phyloP scores from a whole-genome alignment of 2,113 vertebrate genomes.

The Nesoenas mayeri region DNA sequence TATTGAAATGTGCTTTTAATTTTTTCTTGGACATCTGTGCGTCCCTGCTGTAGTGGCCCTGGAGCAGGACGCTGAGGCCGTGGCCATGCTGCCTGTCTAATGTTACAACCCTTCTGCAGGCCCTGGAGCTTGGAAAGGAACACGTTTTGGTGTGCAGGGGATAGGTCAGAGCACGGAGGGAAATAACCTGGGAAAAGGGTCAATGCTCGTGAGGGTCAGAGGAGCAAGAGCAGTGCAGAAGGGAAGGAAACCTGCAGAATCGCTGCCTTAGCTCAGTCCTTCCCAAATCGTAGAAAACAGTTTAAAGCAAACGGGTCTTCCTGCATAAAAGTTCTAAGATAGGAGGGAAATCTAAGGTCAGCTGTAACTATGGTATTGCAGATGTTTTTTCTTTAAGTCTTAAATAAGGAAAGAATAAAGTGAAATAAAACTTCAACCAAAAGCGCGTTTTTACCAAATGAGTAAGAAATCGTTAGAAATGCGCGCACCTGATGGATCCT shows the following conservation, averaged over 20 bases:
- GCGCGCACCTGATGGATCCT: neutral
- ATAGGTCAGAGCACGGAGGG: neutral
- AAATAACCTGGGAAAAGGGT: neutral
- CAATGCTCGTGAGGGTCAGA: neutral
- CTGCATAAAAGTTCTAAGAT: too few species aligned
- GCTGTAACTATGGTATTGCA: fast-evolving
- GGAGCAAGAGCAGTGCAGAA: neutral
- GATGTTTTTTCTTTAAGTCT: neutral
- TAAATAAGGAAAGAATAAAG: neutral
- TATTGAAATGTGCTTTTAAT: neutral
- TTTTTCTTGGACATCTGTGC: neutral
- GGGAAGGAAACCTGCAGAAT: neutral
- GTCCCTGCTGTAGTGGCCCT: fast-evolving
- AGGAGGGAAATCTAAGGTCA: neutral
- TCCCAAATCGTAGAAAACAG: neutral
- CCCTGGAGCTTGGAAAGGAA: too few species aligned
- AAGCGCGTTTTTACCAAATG: neutral
- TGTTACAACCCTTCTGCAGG: neutral
- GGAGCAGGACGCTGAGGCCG: neutral
- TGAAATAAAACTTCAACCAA: neutral
- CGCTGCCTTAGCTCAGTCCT: neutral
- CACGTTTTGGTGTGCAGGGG: neutral
- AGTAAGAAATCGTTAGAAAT: neutral
- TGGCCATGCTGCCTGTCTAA: neutral
- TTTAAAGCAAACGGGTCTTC: neutral